These are phyloP conservation scores for Drosophila ustulata DNA, from an alignment of 2,888 invertebrate genomes.

Conservation along the genomic window DNA sequence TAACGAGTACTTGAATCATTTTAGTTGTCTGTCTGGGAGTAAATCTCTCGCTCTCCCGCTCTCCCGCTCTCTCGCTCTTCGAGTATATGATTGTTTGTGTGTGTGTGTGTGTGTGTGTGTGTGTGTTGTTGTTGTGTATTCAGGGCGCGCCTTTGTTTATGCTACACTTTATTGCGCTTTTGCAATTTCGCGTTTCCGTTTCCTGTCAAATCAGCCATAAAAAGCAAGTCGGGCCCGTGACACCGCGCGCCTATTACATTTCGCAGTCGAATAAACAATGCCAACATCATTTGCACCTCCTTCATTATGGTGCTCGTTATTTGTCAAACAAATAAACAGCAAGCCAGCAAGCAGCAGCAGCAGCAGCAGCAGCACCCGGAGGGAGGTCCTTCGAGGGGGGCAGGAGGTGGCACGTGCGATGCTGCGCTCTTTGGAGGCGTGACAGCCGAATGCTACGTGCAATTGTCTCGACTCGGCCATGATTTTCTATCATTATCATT, in stretches of 20 bases:
- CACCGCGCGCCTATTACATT: conserved; percentile 79
- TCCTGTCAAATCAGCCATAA: conserved; percentile 81
- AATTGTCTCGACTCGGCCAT: conserved; percentile 67
- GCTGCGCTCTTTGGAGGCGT: conserved; percentile 32
- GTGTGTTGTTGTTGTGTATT: conserved; percentile 59
- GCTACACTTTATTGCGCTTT: conserved; percentile 81
- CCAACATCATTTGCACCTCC: conserved; percentile 82
- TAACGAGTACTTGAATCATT: conserved; percentile 65
- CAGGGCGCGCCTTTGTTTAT: conserved; percentile 77
- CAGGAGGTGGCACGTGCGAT: conserved; percentile 13
- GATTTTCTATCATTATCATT: conserved; percentile 80
- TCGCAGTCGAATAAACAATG: conserved; percentile 82
- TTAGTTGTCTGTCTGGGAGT: conserved; percentile 46
- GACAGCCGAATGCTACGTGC: conserved; percentile 66
- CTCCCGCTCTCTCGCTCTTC: neutral
- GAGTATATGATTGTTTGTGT: conserved; percentile 12
- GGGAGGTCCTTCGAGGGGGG: neutral
- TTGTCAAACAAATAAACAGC: conserved; percentile 81
- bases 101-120: conserved; percentile 23
- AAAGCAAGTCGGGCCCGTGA: conserved; percentile 69
- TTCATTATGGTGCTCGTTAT: conserved; percentile 81
- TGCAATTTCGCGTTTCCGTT: conserved; percentile 81
- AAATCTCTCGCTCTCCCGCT: neutral
- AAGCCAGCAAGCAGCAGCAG: conserved; percentile 4
- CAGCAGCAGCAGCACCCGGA: conserved; percentile 9